Evolutionary conservation across 2,113 vertebrate genomes (phyloP).

Genomic region (Semnornis frantzii): DNA sequence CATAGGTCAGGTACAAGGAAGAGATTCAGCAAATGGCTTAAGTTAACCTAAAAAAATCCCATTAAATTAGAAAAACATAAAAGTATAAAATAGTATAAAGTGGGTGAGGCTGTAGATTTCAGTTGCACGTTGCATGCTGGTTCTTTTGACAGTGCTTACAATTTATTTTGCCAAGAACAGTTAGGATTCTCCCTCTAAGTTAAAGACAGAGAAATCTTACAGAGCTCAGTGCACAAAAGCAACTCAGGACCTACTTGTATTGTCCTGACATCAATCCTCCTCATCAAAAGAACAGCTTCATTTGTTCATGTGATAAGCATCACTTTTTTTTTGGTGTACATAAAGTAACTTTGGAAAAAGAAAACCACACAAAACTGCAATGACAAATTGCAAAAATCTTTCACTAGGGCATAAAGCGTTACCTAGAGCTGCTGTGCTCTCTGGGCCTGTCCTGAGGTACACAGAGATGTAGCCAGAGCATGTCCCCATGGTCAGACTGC

Average conservation of each 20-base stretch:
- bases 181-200: background rate
- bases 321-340: background rate
- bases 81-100: background rate
- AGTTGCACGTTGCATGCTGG: background rate
- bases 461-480: accelerated
- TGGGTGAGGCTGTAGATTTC: accelerated
- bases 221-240: background rate
- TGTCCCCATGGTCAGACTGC: accelerated
- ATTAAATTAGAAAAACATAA: background rate
- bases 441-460: background rate
- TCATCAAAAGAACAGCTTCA: background rate
- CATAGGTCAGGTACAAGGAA: background rate
- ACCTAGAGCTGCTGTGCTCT: no score
- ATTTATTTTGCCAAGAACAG: background rate
- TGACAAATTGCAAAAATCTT: background rate
- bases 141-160: background rate
- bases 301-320: background rate
- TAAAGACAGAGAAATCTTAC: background rate
- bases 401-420: no score
- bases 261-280: background rate
- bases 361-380: background rate
- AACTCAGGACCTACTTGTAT: background rate
- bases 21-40: background rate
- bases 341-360: background rate
- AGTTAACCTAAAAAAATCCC: background rate